Conservation (phyloP, 2,888 invertebrate species). For the Ectemnius continuus region DNA sequence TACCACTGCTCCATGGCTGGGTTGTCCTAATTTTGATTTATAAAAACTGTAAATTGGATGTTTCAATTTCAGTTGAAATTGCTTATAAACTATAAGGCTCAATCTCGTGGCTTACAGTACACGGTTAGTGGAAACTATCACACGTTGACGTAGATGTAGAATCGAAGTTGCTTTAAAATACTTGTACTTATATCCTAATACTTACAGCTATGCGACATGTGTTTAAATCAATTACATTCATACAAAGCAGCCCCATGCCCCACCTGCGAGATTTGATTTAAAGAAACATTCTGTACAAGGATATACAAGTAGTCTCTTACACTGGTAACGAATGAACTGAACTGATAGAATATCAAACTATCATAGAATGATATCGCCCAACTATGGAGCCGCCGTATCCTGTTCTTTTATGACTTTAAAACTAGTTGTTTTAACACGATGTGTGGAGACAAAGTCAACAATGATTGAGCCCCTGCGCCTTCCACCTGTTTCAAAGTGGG, state of each 20-base stretch:
- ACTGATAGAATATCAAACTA: conserved; percentile 63
- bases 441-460: conserved; percentile 66
- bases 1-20: conserved; percentile 55
- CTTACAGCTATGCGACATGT: conserved; percentile 63
- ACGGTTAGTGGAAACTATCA: conserved; percentile 57
- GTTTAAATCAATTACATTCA: conserved; percentile 61
- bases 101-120: conserved; percentile 60
- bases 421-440: conserved; percentile 55
- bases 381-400: conserved; percentile 54
- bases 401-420: conserved; percentile 31
- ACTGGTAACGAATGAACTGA: conserved; percentile 70
- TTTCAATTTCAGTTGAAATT: conserved; percentile 44
- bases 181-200: conserved; percentile 61
- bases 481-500: conserved; percentile 57
- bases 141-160: conserved; percentile 59
- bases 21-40: conserved; percentile 59
- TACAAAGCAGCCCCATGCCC: conserved; percentile 68
- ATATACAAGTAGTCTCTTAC: conserved; percentile 60
- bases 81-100: conserved; percentile 63
- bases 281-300: conserved; percentile 65
- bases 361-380: conserved; percentile 47
- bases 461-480: conserved; percentile 71
- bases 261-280: conserved; percentile 59
- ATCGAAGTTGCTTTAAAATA: conserved; percentile 60
- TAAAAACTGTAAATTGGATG: conserved; percentile 49